These are phyloP conservation scores for Berghia stephanieae DNA, from an alignment of 1,140 invertebrate genomes.

Conservation along the genomic window DNA sequence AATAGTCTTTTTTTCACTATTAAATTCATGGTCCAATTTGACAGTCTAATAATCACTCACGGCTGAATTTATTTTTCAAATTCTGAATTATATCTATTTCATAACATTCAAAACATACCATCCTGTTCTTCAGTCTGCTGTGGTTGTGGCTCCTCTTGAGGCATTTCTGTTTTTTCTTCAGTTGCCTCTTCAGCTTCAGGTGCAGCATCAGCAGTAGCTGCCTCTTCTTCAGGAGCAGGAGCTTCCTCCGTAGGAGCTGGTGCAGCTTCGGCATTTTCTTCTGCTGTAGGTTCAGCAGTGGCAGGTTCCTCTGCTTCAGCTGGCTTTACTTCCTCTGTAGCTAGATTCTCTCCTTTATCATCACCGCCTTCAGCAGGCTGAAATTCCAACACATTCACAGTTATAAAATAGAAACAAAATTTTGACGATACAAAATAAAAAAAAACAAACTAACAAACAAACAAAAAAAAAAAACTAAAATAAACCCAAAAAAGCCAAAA, in stretches of 20 bases:
- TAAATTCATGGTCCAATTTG: background rate
- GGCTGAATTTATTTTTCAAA: no score
- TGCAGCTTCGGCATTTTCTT: constrained; percentile 17
- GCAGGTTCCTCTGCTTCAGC: constrained; percentile 14
- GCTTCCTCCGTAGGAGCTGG: constrained; percentile 25
- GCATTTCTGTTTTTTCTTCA: constrained; percentile 31
- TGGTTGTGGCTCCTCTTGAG: constrained; percentile 21
- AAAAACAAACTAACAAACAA: no score
- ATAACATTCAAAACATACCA: background rate
- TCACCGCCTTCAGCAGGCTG: background rate
- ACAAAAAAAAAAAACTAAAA: no score
- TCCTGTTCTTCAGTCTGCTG: background rate
- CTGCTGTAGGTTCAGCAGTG: constrained; percentile 14
- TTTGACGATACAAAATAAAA: no score
- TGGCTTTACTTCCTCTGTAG: background rate
- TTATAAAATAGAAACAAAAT: no score
- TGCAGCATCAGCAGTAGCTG: constrained; percentile 16
- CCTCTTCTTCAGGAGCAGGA: constrained; percentile 23
- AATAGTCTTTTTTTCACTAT: background rate
- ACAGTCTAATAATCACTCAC: no score
- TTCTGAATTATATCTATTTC: background rate
- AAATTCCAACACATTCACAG: no score
- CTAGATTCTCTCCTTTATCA: background rate
- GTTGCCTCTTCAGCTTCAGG: constrained; percentile 27
- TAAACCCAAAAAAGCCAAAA: no score